phyloP scores from a whole-genome alignment of 2,888 invertebrate genomes.

The Lottia scabra region DNA sequence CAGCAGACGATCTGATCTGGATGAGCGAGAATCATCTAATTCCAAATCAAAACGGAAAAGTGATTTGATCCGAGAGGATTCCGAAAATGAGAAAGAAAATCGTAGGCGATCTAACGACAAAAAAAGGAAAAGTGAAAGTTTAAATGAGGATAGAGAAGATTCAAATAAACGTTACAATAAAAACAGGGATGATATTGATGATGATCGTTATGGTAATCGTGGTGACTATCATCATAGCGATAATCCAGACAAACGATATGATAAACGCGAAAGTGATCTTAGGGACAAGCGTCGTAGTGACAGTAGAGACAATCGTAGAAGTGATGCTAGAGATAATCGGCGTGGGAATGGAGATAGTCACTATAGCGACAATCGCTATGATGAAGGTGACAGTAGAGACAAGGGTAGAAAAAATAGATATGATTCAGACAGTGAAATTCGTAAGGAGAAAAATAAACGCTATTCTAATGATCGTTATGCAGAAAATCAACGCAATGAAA shows the following conservation, averaged over 20 bases:
- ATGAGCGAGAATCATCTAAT: no score
- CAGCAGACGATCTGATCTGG: no score
- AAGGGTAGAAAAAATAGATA: constrained; percentile 6
- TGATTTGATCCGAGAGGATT: neutral
- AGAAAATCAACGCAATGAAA: no score
- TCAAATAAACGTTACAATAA: constrained; percentile 7
- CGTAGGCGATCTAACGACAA: neutral
- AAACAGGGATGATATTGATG: constrained; percentile 9
- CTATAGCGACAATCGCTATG: neutral
- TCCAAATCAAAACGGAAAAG: constrained; percentile 5
- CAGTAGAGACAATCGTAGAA: neutral
- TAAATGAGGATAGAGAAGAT: constrained; percentile 10
- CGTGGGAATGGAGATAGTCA: neutral
- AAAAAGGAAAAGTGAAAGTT: constrained; percentile 6
- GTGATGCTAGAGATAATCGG: neutral
- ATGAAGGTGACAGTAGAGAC: neutral
- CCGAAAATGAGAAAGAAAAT: neutral
- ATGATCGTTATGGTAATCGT: constrained; percentile 13
- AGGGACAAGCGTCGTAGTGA: neutral
- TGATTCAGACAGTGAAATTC: neutral
- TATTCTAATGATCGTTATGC: constrained; percentile 15
- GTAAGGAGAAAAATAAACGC: neutral
- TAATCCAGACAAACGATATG: neutral
- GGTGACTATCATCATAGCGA: neutral
- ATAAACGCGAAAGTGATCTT: neutral